Evolutionary conservation across 2,888 invertebrate species (phyloP).

Genomic region (Eupithecia exiguata): DNA sequence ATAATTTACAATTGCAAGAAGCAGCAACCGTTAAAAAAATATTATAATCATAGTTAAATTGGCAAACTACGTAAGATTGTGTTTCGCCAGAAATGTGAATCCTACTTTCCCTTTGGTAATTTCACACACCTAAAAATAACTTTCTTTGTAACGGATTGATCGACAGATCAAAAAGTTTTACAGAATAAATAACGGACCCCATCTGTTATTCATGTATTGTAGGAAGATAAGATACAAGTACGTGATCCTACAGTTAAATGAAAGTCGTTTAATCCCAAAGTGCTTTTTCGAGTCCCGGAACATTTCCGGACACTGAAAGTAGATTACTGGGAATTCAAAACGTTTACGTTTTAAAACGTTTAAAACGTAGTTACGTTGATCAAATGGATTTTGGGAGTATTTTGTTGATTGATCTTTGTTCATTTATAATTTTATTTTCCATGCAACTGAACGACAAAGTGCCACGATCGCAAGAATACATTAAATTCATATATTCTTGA

Average conservation of each 20-base stretch:
- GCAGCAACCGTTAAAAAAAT: too few species aligned
- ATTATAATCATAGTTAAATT: too few species aligned
- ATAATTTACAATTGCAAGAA: background rate
- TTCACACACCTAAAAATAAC: background rate
- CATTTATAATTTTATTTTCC: background rate
- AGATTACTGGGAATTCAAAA: constrained; percentile 9
- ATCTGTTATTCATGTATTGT: background rate
- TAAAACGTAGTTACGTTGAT: constrained; percentile 10
- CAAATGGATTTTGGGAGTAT: background rate
- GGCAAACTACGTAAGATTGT: background rate
- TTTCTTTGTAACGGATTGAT: background rate
- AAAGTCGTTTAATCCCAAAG: constrained; percentile 1
- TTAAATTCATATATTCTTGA: background rate
- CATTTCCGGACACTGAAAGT: constrained; percentile 7
- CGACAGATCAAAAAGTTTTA: background rate
- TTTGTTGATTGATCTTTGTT: background rate
- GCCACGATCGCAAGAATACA: background rate
- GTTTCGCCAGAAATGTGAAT: background rate
- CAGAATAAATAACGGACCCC: background rate
- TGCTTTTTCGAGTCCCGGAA: constrained; percentile 1
- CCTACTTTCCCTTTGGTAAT: background rate
- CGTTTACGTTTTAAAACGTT: too few species aligned
- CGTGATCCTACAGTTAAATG: constrained; percentile 6
- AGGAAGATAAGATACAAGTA: background rate
- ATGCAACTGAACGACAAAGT: background rate